Base-by-base conservation (phyloP, 2,113 vertebrate species). In the Ramphastos sulfuratus region DNA sequence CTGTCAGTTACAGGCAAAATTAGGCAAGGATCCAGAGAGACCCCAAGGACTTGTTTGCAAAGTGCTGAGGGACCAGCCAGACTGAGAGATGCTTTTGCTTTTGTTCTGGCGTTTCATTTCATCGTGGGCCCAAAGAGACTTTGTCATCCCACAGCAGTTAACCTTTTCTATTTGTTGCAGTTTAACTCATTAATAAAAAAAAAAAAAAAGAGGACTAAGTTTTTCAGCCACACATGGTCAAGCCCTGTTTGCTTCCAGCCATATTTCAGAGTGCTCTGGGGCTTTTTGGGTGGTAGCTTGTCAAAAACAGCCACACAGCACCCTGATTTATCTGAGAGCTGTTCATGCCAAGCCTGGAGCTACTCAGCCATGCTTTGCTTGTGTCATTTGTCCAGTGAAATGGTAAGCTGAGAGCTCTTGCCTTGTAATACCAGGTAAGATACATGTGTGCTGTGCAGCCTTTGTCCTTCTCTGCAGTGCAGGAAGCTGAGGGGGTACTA, bases 311-410 rank as follows among this genome's bases (percentile, higher is more conserved):
- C 88, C 88, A 50, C 89, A 92, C 67, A 10, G 94, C 80, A 56
- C 82, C 44, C 79, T 95, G 91, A 89, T 94, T 97, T 97, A 96
- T 97, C 95, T 79, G 82, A 33, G 63, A 91, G 44, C 18, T 0
- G 0, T 81, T 94, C 87, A 61, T 86, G 85, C 72, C 87, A 90
- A 94, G 82, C 91, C 89, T 81, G 61, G 61, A 95, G 85, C 89
- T 83, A 33, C 75, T 96, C 96, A 94, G 30, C 95, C 54, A 12
- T 61, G 77, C 87, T 97, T 93, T 91, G 71, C 79, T 95, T 83
- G 78, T 96, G 81, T 91, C 95, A 91, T 92, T 94, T 97, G 94
- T 95, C 74, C 94, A 59, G 65, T 65, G 76, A 92, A 85, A 96
- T 78, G 89, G 93, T 94, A 91, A 92, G 54, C 73, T 80, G 86